Base-by-base conservation (phyloP, 2,797 vertebrate species). In the Urosaurus nigricauda region DNA sequence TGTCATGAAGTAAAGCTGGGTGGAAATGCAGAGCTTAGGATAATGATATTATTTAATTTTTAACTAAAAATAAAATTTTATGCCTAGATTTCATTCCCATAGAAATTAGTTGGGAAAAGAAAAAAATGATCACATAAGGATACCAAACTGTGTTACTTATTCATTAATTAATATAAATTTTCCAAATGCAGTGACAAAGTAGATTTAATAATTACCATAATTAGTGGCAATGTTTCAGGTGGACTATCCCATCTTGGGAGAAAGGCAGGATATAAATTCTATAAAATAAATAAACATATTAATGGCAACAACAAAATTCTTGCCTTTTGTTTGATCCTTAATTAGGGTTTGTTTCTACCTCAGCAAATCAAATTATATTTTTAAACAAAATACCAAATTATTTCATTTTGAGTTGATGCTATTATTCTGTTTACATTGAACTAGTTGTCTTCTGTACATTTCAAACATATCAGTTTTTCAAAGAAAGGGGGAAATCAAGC, bases 151-250 rank as follows among this genome's bases (percentile, higher is more conserved):
- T 58, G 26, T 26, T 79, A 16, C 80, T 91, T 71, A 88, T 92
- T 93, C 84, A 84, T 79, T 84, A 88, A 92, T 91, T 91, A 87
- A 89, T 86, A 2, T 60, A 85, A 85, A 88, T 84, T 0, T 80
- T 87, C 51, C 51, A 63, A 92, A 89, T 29, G 5, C 47, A 77
- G 13, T 35, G 6, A 68, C 71, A 87, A 65, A 77, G 87, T 78
- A 87, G 26, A 84, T 74, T 75, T 93, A 83, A 86, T 92, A 85
- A 58, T 35, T 21, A 83, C 0, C 32, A 58, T 26, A n/a, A 87
- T 51, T 35, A 58, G 47, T 51, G 70, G 5, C 51, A 63, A 58
- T 75, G 35, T 0, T 7, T 85, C 91, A 79, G 43, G 78, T 79
- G 43, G 84, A 60, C 29, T 85, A 21, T 68, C 17, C 21, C 65